Conservation (phyloP, 2,113 vertebrate genomes). For the Gopherus evgoodei region DNA sequence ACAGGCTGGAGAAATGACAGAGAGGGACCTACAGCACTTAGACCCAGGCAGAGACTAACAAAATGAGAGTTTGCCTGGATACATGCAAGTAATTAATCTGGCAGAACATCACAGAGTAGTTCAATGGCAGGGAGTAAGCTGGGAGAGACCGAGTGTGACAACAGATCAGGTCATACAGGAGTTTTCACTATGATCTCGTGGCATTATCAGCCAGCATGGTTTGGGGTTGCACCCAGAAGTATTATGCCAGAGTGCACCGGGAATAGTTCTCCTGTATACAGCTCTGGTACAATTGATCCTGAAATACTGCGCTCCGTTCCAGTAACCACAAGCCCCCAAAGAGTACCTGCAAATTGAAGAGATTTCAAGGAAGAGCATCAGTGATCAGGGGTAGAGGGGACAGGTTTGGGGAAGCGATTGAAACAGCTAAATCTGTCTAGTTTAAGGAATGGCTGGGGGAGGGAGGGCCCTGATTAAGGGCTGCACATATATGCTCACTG, state of each 20-base stretch:
- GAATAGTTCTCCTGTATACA: neutral
- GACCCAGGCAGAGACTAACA: neutral
- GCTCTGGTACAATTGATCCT: neutral
- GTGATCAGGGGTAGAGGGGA: neutral
- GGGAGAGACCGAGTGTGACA: neutral
- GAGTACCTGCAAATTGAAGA: neutral
- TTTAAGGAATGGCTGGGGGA: neutral
- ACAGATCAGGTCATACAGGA: neutral
- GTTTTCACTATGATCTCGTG: neutral
- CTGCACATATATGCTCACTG: neutral
- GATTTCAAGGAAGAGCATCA: neutral
- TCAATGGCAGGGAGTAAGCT: neutral
- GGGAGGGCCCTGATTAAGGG: neutral
- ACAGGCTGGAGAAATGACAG: neutral
- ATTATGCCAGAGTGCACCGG: neutral
- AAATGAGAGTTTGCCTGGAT: neutral
- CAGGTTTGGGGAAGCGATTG: neutral
- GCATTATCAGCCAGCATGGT: fast-evolving
- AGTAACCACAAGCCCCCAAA: neutral
- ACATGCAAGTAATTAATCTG: neutral
- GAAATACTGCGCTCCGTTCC: neutral
- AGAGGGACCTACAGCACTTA: neutral
- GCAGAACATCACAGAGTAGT: neutral
- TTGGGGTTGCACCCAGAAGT: neutral
- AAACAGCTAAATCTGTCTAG: neutral